Evolutionary conservation across 2,888 invertebrate species (phyloP).

Genomic region (Neocrepidodera transversa): DNA sequence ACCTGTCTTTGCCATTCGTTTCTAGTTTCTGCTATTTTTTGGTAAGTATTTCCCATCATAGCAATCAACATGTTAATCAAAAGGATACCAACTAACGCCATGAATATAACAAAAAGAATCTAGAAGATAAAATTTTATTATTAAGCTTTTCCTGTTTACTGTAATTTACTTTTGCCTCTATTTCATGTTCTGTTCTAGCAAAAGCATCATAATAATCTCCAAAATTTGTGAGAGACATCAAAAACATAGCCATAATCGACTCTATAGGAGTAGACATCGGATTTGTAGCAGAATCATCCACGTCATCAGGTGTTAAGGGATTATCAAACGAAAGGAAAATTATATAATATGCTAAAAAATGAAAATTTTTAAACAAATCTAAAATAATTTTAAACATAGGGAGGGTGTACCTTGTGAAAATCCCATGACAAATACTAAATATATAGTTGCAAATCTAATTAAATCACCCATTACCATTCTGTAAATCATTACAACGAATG

Average conservation of each 20-base stretch:
- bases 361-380: neutral
- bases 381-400: neutral
- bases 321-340: constrained; percentile 90
- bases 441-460: constrained; percentile 94
- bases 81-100: constrained; percentile 94
- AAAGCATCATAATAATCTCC: constrained; percentile 94
- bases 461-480: constrained; percentile 98
- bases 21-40: constrained; percentile 94
- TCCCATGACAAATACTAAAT: constrained; percentile 95
- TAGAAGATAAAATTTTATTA: constrained; percentile 51
- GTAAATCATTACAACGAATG: constrained; percentile 99
- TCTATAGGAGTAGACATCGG: constrained; percentile 93
- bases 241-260: constrained; percentile 96
- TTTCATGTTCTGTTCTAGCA: constrained; percentile 86
- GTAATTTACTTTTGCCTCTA: constrained; percentile 81
- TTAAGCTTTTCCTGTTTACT: neutral
- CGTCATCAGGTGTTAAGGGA: constrained; percentile 81
- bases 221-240: constrained; percentile 97
- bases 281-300: constrained; percentile 82
- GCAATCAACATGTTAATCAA: constrained; percentile 98
- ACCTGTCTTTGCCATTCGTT: constrained; percentile 97
- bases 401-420: constrained; percentile 85
- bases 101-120: constrained; percentile 94
- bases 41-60: constrained; percentile 99
- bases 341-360: constrained; percentile 79